Base-by-base conservation (phyloP, 2,797 vertebrate genomes). In the Channallabes apus region DNA sequence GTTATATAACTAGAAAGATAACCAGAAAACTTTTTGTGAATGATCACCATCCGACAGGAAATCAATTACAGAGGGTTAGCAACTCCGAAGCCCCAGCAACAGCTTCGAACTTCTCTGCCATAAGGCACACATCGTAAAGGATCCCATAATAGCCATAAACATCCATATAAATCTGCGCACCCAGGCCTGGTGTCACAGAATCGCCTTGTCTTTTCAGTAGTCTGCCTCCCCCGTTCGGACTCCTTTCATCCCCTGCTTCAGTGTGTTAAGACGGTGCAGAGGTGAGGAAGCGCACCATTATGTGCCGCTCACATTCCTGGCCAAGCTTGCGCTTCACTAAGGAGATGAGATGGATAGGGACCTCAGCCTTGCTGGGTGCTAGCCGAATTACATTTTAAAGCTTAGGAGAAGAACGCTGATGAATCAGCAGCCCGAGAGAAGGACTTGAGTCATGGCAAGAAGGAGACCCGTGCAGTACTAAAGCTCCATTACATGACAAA, bases 271-370 rank as follows among this genome's bases (percentile, higher is more conserved):
- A 87, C 86, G 84, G 82, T 32, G 81, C 89, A 88, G 87, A 92
- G 86, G 91, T 90, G 84, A 90, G 90, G 90, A 89, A 89, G 88
- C 61, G 68, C 67, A 80, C 90, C 89, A 92, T 95, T 95, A 94
- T 95, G 93, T 91, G 77, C 86, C 17, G 38, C 17, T 79, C 90
- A 88, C 94, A 95, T 95, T 96, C 95, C 92, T 92, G 68, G 69
- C 88, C 79, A 85, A 89, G 91, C 86, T 87, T 76, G 88, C 84
- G 84, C 77, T 90, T 94, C 93, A 92, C 94, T 94, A 90, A 89
- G 94, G 94, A 92, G 90, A 96, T 92, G 54, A 82, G 85, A 86
- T 90, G 84, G 65, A 82, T 64, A 71, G 78, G 46, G 69, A 91
- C 88, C 91, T 89, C 87, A 79, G 82, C 87, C 88, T 86, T 20